Conservation (phyloP, 2,113 vertebrate species). For the Microcebus tavaratra region DNA sequence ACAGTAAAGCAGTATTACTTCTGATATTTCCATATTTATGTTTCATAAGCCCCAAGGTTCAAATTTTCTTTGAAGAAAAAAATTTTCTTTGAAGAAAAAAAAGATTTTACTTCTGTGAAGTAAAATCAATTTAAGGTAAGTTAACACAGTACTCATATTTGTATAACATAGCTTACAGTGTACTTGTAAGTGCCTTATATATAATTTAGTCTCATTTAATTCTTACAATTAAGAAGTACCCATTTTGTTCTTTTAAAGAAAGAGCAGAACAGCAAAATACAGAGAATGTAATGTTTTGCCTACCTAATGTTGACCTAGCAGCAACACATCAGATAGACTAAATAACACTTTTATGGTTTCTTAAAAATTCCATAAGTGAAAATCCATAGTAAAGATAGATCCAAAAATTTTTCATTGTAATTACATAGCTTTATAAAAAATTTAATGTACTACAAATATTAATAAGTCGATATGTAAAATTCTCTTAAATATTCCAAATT, state of each 20-base stretch:
- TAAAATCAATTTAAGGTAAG: background rate
- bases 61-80: background rate
- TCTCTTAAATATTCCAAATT: constrained; percentile 10
- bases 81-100: background rate
- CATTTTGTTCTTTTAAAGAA: background rate
- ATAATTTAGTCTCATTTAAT: constrained; percentile 3
- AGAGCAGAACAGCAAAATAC: background rate
- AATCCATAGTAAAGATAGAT: background rate
- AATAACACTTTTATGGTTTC: background rate
- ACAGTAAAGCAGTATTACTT: background rate
- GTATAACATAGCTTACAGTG: background rate
- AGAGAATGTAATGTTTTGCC: background rate
- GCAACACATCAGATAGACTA: background rate
- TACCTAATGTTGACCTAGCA: background rate
- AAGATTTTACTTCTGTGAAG: background rate
- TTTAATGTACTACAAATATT: background rate
- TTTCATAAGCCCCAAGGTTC: background rate
- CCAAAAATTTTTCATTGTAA: background rate
- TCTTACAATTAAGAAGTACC: background rate
- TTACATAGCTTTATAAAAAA: background rate
- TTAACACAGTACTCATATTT: background rate
- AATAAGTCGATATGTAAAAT: background rate
- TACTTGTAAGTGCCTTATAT: background rate
- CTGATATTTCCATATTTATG: background rate
- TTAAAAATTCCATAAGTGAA: background rate